These are phyloP conservation scores for Pygoscelis adeliae DNA, from an alignment of 2,113 vertebrate species.

Conservation along the genomic window DNA sequence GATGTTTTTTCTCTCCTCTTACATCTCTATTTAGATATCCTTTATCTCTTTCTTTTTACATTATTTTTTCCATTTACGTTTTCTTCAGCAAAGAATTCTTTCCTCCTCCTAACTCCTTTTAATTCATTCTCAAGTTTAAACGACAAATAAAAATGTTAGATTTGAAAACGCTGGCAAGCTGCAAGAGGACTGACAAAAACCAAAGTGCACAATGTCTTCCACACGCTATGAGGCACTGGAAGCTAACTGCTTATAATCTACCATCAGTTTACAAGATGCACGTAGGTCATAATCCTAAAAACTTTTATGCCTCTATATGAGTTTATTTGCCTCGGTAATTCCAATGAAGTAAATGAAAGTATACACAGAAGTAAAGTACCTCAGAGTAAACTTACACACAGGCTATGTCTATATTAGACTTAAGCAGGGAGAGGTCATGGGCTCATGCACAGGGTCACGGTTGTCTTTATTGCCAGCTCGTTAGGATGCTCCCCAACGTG, in stretches of 20 bases:
- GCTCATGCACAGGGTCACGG: neutral
- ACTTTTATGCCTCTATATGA: neutral
- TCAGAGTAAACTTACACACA: neutral
- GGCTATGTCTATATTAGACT: neutral
- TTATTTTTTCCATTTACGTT: neutral
- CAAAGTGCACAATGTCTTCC: neutral
- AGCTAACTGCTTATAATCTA: neutral
- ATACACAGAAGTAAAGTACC: neutral
- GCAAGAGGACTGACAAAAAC: neutral
- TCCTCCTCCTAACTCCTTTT: neutral
- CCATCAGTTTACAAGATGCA: neutral
- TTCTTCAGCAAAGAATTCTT: neutral
- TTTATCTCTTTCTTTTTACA: slow-evolving; percentile 24
- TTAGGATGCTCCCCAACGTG: neutral
- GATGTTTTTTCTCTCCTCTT: slow-evolving; percentile 36
- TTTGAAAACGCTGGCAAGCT: neutral
- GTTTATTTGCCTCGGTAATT: neutral
- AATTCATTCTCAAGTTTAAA: neutral
- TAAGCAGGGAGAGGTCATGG: neutral
- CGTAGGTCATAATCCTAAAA: neutral
- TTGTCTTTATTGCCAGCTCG: neutral
- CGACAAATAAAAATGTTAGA: neutral
- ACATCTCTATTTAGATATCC: slow-evolving; percentile 12
- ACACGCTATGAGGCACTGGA: neutral
- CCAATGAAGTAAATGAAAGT: neutral